phyloP scores from a whole-genome alignment of 2,888 invertebrate species.

The Lochmaea crataegi region DNA sequence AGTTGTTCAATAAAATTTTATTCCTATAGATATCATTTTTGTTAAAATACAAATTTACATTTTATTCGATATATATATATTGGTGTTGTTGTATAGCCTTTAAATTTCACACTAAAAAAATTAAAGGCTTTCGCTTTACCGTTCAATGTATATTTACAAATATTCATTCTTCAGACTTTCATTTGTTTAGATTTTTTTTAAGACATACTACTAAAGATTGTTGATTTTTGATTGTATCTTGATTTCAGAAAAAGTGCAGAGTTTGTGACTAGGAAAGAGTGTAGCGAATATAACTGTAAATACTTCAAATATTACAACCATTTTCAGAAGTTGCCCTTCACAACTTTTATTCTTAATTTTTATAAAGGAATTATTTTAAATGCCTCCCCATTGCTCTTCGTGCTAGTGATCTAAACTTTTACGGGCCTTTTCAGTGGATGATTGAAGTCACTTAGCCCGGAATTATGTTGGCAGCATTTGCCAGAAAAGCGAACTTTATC shows the following conservation, averaged over 20 bases:
- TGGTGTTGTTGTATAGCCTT: conserved; percentile 55
- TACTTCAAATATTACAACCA: conserved; percentile 22
- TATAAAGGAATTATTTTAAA: too few relatives aligned
- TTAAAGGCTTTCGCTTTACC: conserved; percentile 36
- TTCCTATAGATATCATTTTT: conserved; percentile 52
- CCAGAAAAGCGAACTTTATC: too few relatives aligned
- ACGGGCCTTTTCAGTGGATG: too few relatives aligned
- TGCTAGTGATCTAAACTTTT: too few relatives aligned
- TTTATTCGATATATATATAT: conserved; percentile 54
- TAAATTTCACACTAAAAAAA: conserved; percentile 36
- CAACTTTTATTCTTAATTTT: too few relatives aligned
- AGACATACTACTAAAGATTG: conserved; percentile 55
- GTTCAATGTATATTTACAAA: conserved; percentile 48
- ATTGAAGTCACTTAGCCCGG: too few relatives aligned
- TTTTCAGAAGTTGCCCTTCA: background rate
- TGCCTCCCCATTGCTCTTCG: too few relatives aligned
- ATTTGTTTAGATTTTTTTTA: conserved; percentile 39
- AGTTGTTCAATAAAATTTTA: conserved; percentile 54
- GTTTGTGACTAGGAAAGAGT: conserved; percentile 29
- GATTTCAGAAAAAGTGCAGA: conserved; percentile 32
- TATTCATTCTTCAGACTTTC: conserved; percentile 51
- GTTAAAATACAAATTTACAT: conserved; percentile 60
- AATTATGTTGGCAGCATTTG: too few relatives aligned
- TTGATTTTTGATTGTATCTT: conserved; percentile 57
- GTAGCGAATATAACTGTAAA: conserved; percentile 8